These are phyloP conservation scores for Drosophila biarmipes DNA, from an alignment of 1,140 invertebrate species.

Conservation along the genomic window DNA sequence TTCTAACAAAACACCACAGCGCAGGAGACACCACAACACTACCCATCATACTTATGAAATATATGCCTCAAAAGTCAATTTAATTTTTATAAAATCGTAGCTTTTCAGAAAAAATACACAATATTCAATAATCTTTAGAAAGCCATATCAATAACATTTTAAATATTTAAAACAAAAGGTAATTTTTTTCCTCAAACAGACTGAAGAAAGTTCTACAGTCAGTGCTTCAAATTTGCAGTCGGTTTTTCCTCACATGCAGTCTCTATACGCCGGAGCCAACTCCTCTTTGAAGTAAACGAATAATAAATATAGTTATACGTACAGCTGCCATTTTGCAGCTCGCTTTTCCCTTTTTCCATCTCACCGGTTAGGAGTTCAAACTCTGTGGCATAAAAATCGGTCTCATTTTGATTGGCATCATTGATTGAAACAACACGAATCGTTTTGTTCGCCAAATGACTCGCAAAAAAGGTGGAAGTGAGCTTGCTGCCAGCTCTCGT, in stretches of 20 bases:
- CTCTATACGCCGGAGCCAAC: constrained; percentile 13
- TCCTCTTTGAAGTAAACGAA: constrained; percentile 6
- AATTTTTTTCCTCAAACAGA: background rate
- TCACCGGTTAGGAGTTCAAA: constrained; percentile 22
- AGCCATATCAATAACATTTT: background rate
- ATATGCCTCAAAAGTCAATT: too few species aligned
- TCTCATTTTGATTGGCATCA: constrained; percentile 80
- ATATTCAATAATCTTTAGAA: too few species aligned
- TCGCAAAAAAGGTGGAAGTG: constrained; percentile 63
- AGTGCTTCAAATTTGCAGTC: background rate
- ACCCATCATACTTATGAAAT: too few species aligned
- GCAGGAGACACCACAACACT: too few species aligned
- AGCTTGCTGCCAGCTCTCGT: constrained; percentile 46
- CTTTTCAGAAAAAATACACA: too few species aligned
- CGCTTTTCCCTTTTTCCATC: background rate
- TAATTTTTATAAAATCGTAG: too few species aligned
- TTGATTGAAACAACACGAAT: constrained; percentile 81
- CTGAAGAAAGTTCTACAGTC: background rate
- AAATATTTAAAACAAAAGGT: too few species aligned
- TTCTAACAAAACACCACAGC: too few species aligned
- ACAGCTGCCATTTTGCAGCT: constrained; percentile 16
- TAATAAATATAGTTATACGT: constrained; percentile 19
- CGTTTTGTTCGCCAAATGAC: constrained; percentile 73
- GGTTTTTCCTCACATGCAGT: background rate
- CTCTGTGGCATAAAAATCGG: constrained; percentile 65